Evolutionary conservation across 2,113 vertebrate genomes (phyloP).

Genomic region (Heterotis niloticus): DNA sequence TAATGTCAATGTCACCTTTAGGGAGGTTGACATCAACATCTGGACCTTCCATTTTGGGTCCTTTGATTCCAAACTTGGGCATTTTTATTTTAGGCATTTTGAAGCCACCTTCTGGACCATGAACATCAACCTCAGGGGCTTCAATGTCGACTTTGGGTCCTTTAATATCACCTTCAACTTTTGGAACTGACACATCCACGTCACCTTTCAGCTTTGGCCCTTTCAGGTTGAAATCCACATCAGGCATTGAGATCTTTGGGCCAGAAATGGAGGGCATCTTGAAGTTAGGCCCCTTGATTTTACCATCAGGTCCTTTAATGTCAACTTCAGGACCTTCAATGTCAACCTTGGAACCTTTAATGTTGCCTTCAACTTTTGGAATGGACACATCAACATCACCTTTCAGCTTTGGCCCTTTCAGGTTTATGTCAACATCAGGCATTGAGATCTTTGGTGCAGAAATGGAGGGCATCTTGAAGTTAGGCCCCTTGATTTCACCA

Average conservation of each 20-base stretch:
- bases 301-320: slow-evolving; percentile 43
- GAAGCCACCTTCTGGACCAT: slow-evolving; percentile 46
- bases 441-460: slow-evolving; percentile 51
- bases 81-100: slow-evolving; percentile 59
- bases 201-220: slow-evolving; percentile 39
- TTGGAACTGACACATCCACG: slow-evolving; percentile 35
- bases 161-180: slow-evolving; percentile 13
- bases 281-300: slow-evolving; percentile 53
- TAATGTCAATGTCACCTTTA: slow-evolving; percentile 46
- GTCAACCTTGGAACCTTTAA: slow-evolving; percentile 43
- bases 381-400: slow-evolving; percentile 28
- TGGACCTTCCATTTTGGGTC: slow-evolving; percentile 44
- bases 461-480: slow-evolving; percentile 18
- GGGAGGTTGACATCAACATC: slow-evolving; percentile 52
- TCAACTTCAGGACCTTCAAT: slow-evolving; percentile 38
- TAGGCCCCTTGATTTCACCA: slow-evolving; percentile 29
- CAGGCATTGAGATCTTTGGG: slow-evolving; percentile 51
- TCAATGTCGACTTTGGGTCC: slow-evolving; percentile 32
- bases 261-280: slow-evolving; percentile 59
- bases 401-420: slow-evolving; percentile 49
- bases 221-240: slow-evolving; percentile 36
- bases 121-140: slow-evolving; percentile 43
- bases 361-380: slow-evolving; percentile 17
- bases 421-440: slow-evolving; percentile 56
- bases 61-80: slow-evolving; percentile 51